Percentiles rank a stretch among this genome's conserved stretches.
Conservation (phyloP, 2,888 invertebrate species). For the Linyphia triangularis region DNA sequence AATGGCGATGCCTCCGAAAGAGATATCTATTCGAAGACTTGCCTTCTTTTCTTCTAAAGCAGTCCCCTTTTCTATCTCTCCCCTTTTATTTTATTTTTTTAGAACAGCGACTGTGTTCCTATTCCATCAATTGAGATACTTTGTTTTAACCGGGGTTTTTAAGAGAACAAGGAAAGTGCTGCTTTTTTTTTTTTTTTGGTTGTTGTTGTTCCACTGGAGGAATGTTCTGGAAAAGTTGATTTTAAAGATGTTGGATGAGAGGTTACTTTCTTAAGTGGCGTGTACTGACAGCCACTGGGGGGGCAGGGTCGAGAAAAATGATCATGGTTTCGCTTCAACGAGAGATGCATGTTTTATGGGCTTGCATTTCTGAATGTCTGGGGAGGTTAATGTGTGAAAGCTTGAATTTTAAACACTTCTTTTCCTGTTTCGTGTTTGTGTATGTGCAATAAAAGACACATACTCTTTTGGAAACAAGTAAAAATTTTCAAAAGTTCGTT, state of each 20-base stretch:
- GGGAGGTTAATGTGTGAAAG: not conserved
- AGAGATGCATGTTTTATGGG: not conserved
- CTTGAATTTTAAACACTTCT: not conserved
- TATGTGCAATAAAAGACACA: too few species aligned
- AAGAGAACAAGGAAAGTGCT: not conserved
- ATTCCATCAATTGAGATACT: conserved; percentile 58
- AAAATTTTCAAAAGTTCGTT: too few species aligned
- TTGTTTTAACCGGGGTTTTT: conserved; percentile 34
- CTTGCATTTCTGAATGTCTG: too few species aligned
- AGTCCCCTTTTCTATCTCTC: too few species aligned
- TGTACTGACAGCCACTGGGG: conserved; percentile 14
- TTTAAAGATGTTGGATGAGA: conserved; percentile 58
- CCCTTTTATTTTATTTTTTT: conserved; percentile 15
- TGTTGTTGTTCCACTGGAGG: not conserved
- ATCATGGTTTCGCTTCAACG: not conserved
- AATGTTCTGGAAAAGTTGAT: conserved; percentile 29
- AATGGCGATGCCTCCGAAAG: conserved; percentile 40
- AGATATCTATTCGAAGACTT: conserved; percentile 24
- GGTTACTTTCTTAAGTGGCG: conserved; percentile 43
- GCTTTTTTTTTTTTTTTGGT: not conserved
- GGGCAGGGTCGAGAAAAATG: conserved; percentile 1
- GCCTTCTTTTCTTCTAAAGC: conserved; percentile 14
- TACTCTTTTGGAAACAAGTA: too few species aligned
- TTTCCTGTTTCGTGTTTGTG: too few species aligned
- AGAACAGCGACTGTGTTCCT: not conserved